phyloP scores from a whole-genome alignment of 2,797 vertebrate genomes.

The Brachyrhaphis roseni region DNA sequence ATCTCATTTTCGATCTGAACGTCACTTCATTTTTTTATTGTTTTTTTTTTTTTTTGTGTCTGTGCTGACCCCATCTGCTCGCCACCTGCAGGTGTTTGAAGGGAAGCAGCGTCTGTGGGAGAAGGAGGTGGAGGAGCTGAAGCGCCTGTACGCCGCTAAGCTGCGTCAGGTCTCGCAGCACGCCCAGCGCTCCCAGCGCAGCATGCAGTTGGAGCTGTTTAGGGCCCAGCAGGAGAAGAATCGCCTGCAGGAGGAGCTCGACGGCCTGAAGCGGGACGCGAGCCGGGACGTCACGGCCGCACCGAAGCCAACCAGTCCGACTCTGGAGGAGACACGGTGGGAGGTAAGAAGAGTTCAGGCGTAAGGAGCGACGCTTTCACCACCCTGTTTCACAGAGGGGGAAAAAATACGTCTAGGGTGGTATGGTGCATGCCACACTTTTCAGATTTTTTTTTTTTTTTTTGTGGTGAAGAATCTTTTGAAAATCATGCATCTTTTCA shows the following conservation, averaged over 20 bases:
- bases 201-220: constrained; percentile 92
- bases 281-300: constrained; percentile 50
- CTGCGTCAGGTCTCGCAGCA: constrained; percentile 95
- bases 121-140: constrained; percentile 93
- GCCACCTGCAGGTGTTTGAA: constrained; percentile 86
- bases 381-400: neutral
- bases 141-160: constrained; percentile 89
- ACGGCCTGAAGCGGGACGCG: constrained; percentile 78
- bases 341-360: constrained; percentile 80
- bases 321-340: constrained; percentile 94
- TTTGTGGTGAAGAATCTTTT: no score
- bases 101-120: constrained; percentile 96
- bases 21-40: neutral
- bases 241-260: constrained; percentile 90
- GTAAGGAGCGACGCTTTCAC: neutral
- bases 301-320: constrained; percentile 75
- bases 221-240: constrained; percentile 93
- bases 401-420: neutral
- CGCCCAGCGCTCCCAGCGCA: constrained; percentile 91
- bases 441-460: neutral
- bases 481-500: neutral
- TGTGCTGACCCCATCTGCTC: constrained; percentile 28
- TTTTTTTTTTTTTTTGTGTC: no score
- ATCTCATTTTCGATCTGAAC: constrained; percentile 4
- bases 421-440: neutral